These are phyloP conservation scores for Cydia amplana DNA, from an alignment of 1,140 invertebrate genomes.

Conservation along the genomic window DNA sequence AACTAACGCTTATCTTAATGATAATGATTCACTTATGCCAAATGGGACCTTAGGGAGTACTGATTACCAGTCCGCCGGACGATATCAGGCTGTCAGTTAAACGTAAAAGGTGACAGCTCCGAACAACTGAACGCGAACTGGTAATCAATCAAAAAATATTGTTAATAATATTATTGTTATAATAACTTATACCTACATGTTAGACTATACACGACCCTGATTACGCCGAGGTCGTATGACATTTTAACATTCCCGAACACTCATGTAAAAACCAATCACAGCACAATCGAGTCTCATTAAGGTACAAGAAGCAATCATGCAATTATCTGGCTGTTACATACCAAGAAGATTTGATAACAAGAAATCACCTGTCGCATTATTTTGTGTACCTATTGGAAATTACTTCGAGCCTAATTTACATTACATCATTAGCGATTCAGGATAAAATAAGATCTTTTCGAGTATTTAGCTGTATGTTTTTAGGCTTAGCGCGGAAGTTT, in stretches of 20 bases:
- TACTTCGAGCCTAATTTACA: neutral
- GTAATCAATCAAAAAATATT: no score
- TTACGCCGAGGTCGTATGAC: neutral
- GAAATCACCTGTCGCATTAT: neutral
- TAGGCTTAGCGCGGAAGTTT: no score
- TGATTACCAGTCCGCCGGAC: no score
- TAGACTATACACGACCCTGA: neutral
- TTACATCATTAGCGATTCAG: neutral
- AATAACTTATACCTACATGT: neutral
- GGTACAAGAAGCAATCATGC: neutral
- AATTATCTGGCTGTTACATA: neutral
- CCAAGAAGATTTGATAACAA: neutral
- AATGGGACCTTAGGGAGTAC: no score
- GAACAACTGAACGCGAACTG: no score
- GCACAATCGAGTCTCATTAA: neutral
- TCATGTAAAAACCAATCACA: constrained; percentile 1
- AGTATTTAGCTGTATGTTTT: neutral
- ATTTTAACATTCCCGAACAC: neutral
- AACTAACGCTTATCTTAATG: no score
- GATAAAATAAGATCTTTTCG: neutral
- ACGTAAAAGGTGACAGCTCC: no score
- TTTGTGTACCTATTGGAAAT: neutral
- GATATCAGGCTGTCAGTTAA: no score
- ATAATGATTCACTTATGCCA: no score
- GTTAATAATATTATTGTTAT: no score